Base-by-base conservation (phyloP, 1,140 invertebrate species). In the Neotoxoptera formosana region DNA sequence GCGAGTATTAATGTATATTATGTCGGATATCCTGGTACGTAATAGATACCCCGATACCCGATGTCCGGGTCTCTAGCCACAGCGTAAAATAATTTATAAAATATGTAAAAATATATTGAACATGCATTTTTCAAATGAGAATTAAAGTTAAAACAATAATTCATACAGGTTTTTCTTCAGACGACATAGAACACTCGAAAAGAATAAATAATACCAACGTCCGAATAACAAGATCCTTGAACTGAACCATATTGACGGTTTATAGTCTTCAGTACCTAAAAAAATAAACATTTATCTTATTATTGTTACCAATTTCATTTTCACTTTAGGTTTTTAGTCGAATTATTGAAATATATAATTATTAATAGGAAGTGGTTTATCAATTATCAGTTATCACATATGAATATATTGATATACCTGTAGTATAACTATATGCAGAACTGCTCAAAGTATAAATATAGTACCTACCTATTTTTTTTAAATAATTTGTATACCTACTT, bases 121-220 rank as follows among this genome's bases (percentile, higher is more conserved):
- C 20, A 36, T 21, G 34, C 21, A 81, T n/a, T n/a, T n/a, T 20
- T 87, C 36, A 48, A 48, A 47, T 48, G n/a, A 87, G 2, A 47
- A 48, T n/a, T 48, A 87, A 48, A 41, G 41, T 41, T 41, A 41
- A 41, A 41, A 87, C 7, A 20, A 47, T 56, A 90, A 90, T 41
- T 83, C 48, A 41, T 93, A 93, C 91, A 4, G 48, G 81, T 84
- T 86, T 86, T 86, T 93, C 91, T 56, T 93, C 91, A 8, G 53
- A 36, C 8, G 91, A 41, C 34, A 56, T 20, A 8, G 81, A 48
- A 86, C 81, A 56, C 14, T 93, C 91, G 17, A 23, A 86, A 41
- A 93, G 11, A 20, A 86, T 48, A n/a, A 93, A 93, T 6, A 93
- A 51, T n/a, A 93, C 47, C n/a, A 93, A 93, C 0, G 34, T 7